Base-by-base conservation (phyloP, 1,140 invertebrate species). In the Drosophila tropicalis region DNA sequence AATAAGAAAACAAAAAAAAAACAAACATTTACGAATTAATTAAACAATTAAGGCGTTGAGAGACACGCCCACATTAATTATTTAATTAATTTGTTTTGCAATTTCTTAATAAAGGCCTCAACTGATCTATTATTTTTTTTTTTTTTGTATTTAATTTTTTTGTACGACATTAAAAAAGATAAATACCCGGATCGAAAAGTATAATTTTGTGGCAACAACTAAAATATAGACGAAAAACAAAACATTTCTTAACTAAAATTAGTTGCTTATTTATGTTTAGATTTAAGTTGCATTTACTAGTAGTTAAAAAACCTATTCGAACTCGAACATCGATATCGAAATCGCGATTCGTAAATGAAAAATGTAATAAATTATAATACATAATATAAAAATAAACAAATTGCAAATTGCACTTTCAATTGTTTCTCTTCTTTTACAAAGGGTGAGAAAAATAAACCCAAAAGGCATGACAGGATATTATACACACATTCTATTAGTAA, bases 1-100 rank as follows among this genome's bases (percentile, higher is more conserved):
- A 82, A 57, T n/a, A n/a, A n/a, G n/a, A n/a, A 22, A 55, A 67
- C 69, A 80, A 58, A 58, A 25, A 17, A 36, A 19, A 58, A 39
- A 51, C 44, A 51, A 51, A 51, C 65, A 90, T 75, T 79, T 84
- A 90, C 87, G 87, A 90, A 90, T 90, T 90, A 90, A 90, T 90
- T 90, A 90, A 90, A 90, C 87, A 90, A 90, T 90, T 90, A 86
- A 51, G 44, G 72, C 69, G 69, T 72, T 47, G 66, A 68, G 67
- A 67, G 68, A 60, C 60, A 55, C 76, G 71, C 70, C 60, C 67
- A 57, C 58, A 86, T 57, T 90, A 90, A 90, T 91, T 91, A 79
- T 90, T 90, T 91, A 91, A 91, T 90, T 90, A 91, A 90, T 91
- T 91, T 91, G 89, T 91, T 91, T 89, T 90, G 82, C 79, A 87